phyloP scores from a whole-genome alignment of 2,113 vertebrate species.

The Sardina pilchardus region DNA sequence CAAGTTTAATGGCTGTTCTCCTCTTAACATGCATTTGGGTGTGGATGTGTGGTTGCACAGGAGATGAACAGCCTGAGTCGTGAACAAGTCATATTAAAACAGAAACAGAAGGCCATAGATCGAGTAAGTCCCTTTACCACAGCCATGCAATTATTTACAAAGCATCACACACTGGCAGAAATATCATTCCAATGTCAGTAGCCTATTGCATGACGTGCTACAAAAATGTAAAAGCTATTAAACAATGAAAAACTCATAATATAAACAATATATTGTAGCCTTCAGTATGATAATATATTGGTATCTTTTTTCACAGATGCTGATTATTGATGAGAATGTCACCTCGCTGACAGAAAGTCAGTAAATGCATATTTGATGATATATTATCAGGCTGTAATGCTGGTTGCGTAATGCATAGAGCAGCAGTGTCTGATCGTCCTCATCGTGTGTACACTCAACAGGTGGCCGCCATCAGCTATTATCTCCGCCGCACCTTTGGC shows the following conservation, averaged over 20 bases:
- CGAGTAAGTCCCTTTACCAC: slow-evolving; percentile 49
- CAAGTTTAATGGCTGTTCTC: background rate
- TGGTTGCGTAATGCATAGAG: background rate
- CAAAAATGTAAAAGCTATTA: too few relatives aligned
- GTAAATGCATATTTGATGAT: background rate
- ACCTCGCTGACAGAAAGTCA: slow-evolving; percentile 40
- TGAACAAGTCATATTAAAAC: slow-evolving; percentile 53
- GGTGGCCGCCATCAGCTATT: slow-evolving; percentile 23
- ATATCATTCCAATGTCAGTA: too few relatives aligned
- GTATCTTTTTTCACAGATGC: slow-evolving; percentile 25
- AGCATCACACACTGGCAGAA: background rate
- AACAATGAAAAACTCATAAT: background rate
- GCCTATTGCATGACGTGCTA: too few relatives aligned
- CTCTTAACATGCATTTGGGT: background rate
- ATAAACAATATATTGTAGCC: too few relatives aligned
- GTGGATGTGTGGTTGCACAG: slow-evolving; percentile 38
- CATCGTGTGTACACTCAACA: background rate
- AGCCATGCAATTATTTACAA: background rate
- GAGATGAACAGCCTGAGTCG: slow-evolving; percentile 48
- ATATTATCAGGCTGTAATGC: too few relatives aligned
- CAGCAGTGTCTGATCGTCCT: background rate
- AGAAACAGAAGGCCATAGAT: slow-evolving; percentile 52
- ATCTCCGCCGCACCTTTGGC: background rate
- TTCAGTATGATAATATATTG: too few relatives aligned
- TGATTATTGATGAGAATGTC: background rate